Percentiles rank a stretch among this genome's conserved stretches.
Evolutionary conservation across 2,888 invertebrate species (phyloP).

Genomic region (Lissocephala sabroskyi): DNA sequence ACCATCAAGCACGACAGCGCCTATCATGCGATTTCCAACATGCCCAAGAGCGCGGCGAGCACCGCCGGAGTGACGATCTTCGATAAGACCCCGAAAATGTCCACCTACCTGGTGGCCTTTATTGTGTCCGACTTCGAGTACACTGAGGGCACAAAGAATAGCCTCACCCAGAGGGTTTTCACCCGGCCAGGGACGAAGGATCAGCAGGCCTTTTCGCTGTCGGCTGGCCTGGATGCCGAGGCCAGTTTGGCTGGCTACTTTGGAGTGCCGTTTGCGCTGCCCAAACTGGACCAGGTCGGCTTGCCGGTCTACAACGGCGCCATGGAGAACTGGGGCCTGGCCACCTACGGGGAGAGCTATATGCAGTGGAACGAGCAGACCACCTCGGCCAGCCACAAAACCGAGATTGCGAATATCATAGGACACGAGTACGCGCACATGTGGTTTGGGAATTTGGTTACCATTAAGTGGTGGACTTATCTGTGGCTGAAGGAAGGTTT

Average conservation of each 20-base stretch:
- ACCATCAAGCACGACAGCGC: conserved; percentile 52
- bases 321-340: conserved; percentile 96
- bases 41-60: conserved; percentile 71
- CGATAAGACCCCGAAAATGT: conserved; percentile 77
- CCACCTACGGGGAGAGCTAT: conserved; percentile 75
- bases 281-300: conserved; percentile 90
- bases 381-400: conserved; percentile 57
- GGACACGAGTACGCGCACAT: conserved; percentile 79
- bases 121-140: conserved; percentile 77
- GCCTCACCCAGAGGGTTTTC: conserved; percentile 59
- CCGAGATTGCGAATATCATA: conserved; percentile 74
- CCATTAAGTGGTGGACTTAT: conserved; percentile 81
- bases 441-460: conserved; percentile 86
- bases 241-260: conserved; percentile 82
- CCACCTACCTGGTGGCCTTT: conserved; percentile 86
- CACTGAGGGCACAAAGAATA: conserved; percentile 45
- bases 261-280: conserved; percentile 81
- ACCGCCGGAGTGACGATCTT: conserved; percentile 56
- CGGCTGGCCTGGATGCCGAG: conserved; percentile 82
- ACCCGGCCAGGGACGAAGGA: conserved; percentile 58
- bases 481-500: conserved; percentile 85
- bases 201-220: conserved; percentile 79
- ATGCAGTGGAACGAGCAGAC: conserved; percentile 57
- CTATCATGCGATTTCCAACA: conserved; percentile 66
- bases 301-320: conserved; percentile 89